These are phyloP conservation scores for Cyprinella venusta DNA, from an alignment of 2,797 vertebrate genomes.

Conservation along the genomic window DNA sequence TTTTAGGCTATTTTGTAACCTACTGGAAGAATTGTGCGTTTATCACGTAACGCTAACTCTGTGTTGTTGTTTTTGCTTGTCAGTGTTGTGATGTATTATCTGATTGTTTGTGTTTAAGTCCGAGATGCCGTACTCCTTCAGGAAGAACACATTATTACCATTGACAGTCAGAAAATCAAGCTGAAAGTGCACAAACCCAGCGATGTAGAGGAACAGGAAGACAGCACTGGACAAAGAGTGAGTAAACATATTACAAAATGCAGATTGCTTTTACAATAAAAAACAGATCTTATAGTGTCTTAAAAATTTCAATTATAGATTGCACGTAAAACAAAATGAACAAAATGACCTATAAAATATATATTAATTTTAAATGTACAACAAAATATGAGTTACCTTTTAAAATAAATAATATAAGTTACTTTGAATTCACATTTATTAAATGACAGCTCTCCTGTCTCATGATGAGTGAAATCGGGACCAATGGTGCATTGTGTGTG, in stretches of 20 bases:
- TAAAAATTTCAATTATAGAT: background rate
- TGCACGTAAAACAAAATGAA: too few species aligned
- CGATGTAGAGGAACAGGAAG: background rate
- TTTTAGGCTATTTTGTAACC: background rate
- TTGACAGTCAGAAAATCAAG: constrained; percentile 24
- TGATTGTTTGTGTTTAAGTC: constrained; percentile 27
- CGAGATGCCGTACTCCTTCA: constrained; percentile 40
- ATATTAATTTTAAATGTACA: too few species aligned
- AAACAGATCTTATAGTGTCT: background rate
- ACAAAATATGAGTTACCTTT: too few species aligned
- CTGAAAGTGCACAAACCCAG: constrained; percentile 38
- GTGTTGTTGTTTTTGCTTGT: background rate
- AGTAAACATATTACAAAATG: background rate
- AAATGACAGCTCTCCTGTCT: too few species aligned
- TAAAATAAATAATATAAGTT: too few species aligned
- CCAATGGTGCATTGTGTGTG: too few species aligned
- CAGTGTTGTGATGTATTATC: too few species aligned
- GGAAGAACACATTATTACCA: constrained; percentile 34
- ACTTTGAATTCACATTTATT: too few species aligned
- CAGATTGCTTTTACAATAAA: background rate
- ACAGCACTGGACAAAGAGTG: background rate
- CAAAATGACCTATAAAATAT: background rate
- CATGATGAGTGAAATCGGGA: too few species aligned
- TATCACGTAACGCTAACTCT: background rate
- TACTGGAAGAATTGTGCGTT: background rate